phyloP scores from a whole-genome alignment of 2,888 invertebrate species.

The Aelia acuminata region DNA sequence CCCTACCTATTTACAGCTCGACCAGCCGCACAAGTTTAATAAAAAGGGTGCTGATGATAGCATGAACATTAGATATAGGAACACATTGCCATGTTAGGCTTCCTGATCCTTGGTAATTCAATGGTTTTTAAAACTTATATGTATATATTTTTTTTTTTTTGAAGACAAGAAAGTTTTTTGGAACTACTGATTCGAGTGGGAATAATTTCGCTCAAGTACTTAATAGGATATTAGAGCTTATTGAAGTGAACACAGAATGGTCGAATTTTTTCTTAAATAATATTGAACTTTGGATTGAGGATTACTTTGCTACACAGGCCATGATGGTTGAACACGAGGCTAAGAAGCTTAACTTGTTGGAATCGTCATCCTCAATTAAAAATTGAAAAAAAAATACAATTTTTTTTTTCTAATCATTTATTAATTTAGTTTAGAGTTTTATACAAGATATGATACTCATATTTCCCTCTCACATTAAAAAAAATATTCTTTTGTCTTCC shows the following conservation, averaged over 20 bases:
- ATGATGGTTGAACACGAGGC: background rate
- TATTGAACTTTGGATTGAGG: conserved; percentile 18
- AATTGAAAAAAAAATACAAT: background rate
- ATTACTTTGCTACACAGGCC: background rate
- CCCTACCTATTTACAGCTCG: too few relatives aligned
- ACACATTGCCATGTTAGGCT: too few relatives aligned
- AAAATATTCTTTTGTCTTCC: too few relatives aligned
- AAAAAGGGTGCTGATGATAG: too few relatives aligned
- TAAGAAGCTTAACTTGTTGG: background rate
- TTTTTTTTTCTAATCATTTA: background rate
- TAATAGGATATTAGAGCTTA: background rate
- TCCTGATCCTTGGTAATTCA: too few relatives aligned
- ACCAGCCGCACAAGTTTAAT: too few relatives aligned
- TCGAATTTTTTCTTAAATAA: background rate
- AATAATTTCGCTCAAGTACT: background rate
- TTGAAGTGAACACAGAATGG: conserved; percentile 12
- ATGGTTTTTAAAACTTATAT: background rate
- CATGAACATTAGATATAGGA: too few relatives aligned
- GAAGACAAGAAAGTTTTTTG: conserved; percentile 2
- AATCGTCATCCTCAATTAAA: background rate
- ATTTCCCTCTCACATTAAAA: too few relatives aligned
- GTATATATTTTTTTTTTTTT: background rate
- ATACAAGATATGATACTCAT: background rate
- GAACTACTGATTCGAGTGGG: background rate
- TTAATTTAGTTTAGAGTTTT: background rate